Conservation (phyloP, 2,888 invertebrate genomes). For the Nysson spinosus region DNA sequence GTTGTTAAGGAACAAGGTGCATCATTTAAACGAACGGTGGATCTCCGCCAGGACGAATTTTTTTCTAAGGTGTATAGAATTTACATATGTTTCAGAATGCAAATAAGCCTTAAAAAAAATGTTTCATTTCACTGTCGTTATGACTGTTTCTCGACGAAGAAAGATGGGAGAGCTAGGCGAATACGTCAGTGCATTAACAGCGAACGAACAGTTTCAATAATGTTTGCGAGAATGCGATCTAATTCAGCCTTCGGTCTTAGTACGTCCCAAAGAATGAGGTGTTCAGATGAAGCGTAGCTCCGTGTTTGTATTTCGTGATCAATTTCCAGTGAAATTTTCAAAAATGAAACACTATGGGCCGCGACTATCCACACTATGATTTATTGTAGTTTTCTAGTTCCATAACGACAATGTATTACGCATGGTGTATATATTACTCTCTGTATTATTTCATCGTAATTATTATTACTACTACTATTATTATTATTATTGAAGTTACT, state of each 20-base stretch:
- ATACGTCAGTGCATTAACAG: slow-evolving; percentile 5
- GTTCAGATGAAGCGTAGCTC: slow-evolving; percentile 55
- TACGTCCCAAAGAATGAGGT: slow-evolving; percentile 68
- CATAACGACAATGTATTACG: slow-evolving; percentile 46
- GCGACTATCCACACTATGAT: slow-evolving; percentile 29
- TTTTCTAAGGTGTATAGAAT: too few relatives aligned
- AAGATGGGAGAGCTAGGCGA: slow-evolving; percentile 6
- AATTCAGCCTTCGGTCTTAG: slow-evolving; percentile 45
- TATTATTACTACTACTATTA: slow-evolving; percentile 32
- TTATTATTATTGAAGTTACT: slow-evolving; percentile 9
- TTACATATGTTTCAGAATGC: too few relatives aligned
- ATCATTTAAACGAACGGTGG: too few relatives aligned
- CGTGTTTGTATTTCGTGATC: slow-evolving; percentile 34
- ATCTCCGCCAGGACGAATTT: too few relatives aligned
- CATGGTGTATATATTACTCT: slow-evolving; percentile 53
- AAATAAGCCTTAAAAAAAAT: too few relatives aligned
- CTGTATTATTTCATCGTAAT: slow-evolving; percentile 42
- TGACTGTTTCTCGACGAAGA: not conserved
- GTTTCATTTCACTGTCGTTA: not conserved
- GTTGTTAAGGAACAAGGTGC: too few relatives aligned
- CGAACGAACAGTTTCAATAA: slow-evolving; percentile 32
- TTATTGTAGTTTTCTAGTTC: slow-evolving; percentile 40
- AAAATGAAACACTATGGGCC: slow-evolving; percentile 30
- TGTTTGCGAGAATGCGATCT: slow-evolving; percentile 31
- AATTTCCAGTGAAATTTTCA: slow-evolving; percentile 7